phyloP scores from a whole-genome alignment of 2,113 vertebrate genomes.

The Felis catus region DNA sequence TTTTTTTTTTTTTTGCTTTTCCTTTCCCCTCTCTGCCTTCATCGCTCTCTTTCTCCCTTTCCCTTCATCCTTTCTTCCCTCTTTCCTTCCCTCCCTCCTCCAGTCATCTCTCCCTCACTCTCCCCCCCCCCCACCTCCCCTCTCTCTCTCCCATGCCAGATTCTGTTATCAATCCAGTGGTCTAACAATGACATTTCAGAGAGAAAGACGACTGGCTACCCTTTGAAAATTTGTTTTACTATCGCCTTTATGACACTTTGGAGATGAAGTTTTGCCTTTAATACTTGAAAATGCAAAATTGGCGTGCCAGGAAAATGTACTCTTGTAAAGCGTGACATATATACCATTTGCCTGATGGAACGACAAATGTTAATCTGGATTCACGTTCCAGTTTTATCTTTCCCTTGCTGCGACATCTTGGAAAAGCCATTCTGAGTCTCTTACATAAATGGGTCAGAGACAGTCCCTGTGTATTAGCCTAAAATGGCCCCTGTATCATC shows the following conservation, averaged over 20 bases:
- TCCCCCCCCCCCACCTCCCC: neutral
- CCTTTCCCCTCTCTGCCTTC: neutral
- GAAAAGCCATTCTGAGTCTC: neutral
- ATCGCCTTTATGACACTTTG: neutral
- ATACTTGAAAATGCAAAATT: neutral
- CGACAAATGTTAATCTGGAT: neutral
- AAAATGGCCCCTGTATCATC: neutral
- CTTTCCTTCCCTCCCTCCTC: neutral
- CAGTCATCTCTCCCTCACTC: neutral
- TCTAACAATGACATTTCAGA: constrained; percentile 24
- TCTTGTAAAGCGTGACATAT: neutral
- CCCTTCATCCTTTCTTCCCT: neutral
- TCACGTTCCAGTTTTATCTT: neutral
- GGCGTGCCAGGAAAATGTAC: neutral
- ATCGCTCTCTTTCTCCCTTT: neutral
- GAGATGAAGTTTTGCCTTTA: neutral
- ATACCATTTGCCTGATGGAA: neutral
- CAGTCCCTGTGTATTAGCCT: neutral
- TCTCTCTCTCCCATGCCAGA: neutral
- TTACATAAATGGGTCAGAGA: neutral
- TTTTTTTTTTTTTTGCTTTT: neutral
- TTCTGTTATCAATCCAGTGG: neutral
- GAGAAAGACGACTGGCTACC: neutral
- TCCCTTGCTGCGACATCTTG: neutral
- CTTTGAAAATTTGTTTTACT: neutral